Evolutionary conservation across 35 echinoderm and acorn worm genomes (phyloP).

Genomic region (Lytechinus variegatus): DNA sequence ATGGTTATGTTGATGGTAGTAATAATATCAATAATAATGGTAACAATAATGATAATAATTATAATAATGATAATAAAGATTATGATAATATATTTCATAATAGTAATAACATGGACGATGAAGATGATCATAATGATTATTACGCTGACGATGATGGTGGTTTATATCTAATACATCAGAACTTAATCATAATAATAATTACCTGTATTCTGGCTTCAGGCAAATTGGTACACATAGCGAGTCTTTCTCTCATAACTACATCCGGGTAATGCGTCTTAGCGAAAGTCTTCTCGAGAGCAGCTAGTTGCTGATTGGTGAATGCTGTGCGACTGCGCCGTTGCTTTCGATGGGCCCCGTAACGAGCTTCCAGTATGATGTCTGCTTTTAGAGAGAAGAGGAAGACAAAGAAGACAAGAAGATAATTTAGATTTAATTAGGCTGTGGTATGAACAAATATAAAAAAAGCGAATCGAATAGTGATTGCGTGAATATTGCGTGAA

Average conservation of each 20-base stretch:
- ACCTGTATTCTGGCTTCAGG: constrained; percentile 98
- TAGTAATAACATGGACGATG: too few species aligned
- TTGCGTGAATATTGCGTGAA: too few species aligned
- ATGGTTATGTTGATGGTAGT: too few species aligned
- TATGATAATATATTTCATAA: too few species aligned
- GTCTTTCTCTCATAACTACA: constrained; percentile 97
- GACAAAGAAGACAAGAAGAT: not conserved
- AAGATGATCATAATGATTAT: too few species aligned
- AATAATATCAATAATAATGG: too few species aligned
- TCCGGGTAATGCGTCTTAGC: constrained; percentile 97
- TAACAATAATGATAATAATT: too few species aligned
- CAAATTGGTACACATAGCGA: constrained; percentile 96
- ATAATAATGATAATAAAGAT: too few species aligned
- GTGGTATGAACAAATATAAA: not conserved
- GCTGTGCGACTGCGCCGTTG: constrained; percentile 98
- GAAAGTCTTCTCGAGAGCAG: constrained; percentile 94
- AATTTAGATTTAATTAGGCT: not conserved
- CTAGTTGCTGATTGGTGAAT: constrained; percentile 98
- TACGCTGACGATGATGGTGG: too few species aligned
- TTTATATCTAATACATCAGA: too few species aligned
- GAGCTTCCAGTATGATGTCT: constrained; percentile 98
- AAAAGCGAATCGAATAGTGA: not conserved
- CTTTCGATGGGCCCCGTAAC: constrained; percentile 95
- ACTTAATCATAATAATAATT: not conserved
- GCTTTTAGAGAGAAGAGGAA: constrained; percentile 12